Evolutionary conservation across 2,113 vertebrate species (phyloP).

Genomic region (Pagrus major): DNA sequence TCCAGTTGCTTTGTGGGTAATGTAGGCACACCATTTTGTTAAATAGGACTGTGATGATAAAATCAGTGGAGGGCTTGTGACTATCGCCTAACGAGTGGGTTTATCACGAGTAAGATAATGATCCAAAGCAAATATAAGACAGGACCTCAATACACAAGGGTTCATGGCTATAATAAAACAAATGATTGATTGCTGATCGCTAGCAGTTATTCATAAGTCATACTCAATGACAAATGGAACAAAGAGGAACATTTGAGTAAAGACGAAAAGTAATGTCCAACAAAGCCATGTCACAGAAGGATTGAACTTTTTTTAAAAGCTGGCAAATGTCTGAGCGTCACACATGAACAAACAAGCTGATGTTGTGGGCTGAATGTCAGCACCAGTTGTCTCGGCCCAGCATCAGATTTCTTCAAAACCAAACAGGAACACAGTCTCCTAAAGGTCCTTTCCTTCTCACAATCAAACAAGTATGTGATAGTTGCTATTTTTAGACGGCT

Average conservation of each 20-base stretch:
- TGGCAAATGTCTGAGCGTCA: background rate
- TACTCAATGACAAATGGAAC: too few species aligned
- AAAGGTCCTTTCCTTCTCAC: conserved; percentile 69
- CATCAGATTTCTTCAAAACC: conserved; percentile 17
- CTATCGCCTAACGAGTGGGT: background rate
- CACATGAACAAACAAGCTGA: conserved; percentile 5
- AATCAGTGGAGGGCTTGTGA: too few species aligned
- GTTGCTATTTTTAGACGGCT: conserved; percentile 75
- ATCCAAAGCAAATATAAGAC: background rate
- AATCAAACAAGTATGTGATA: conserved; percentile 79
- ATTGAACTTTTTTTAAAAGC: background rate
- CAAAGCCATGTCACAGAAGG: background rate
- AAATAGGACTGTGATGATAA: too few species aligned
- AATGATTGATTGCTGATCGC: too few species aligned
- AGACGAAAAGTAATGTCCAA: background rate
- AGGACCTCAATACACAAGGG: too few species aligned
- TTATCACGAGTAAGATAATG: background rate
- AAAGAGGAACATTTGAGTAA: too few species aligned
- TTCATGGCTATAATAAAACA: too few species aligned
- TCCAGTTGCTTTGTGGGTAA: too few species aligned
- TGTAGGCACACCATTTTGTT: too few species aligned
- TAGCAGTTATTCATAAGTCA: too few species aligned
- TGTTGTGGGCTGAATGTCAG: background rate
- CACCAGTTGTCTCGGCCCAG: background rate
- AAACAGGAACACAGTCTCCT: conserved; percentile 67